Conservation (phyloP, 2,797 vertebrate species). For the Peromyscus nudipes region DNA sequence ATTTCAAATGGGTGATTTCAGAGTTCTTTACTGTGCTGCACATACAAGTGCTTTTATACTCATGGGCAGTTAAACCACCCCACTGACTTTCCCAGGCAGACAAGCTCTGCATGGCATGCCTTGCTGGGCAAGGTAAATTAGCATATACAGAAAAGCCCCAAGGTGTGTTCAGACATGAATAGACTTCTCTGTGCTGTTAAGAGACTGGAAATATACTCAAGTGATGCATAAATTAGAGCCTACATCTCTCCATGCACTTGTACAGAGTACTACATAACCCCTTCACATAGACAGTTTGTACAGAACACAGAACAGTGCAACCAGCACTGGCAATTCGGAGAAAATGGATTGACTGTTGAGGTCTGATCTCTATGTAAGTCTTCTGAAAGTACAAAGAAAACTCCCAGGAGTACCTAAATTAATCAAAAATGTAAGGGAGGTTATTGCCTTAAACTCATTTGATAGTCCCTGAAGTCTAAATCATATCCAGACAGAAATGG, state of each 20-base stretch:
- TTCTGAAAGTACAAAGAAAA: neutral
- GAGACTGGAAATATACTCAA: neutral
- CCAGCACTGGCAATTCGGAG: neutral
- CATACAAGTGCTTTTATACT: neutral
- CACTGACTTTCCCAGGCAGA: neutral
- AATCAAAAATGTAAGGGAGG: slow-evolving; percentile 9
- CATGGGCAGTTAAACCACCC: neutral
- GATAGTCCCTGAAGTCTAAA: slow-evolving; percentile 12
- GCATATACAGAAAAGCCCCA: slow-evolving; percentile 43
- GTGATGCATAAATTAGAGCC: neutral
- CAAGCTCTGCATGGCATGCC: neutral
- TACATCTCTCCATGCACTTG: neutral
- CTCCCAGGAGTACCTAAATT: neutral
- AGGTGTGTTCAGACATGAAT: neutral
- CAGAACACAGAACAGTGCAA: neutral
- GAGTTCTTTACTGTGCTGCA: neutral
- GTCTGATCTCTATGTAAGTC: neutral
- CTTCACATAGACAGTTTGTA: neutral
- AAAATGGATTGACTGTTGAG: slow-evolving; percentile 13
- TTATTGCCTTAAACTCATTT: neutral
- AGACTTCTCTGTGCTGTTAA: neutral
- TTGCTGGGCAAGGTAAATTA: neutral
- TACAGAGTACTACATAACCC: neutral
- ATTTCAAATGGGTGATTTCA: neutral
- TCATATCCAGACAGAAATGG: slow-evolving; percentile 18